phyloP scores from a whole-genome alignment of 1,140 invertebrate genomes.

The Tetragonula clypearis region DNA sequence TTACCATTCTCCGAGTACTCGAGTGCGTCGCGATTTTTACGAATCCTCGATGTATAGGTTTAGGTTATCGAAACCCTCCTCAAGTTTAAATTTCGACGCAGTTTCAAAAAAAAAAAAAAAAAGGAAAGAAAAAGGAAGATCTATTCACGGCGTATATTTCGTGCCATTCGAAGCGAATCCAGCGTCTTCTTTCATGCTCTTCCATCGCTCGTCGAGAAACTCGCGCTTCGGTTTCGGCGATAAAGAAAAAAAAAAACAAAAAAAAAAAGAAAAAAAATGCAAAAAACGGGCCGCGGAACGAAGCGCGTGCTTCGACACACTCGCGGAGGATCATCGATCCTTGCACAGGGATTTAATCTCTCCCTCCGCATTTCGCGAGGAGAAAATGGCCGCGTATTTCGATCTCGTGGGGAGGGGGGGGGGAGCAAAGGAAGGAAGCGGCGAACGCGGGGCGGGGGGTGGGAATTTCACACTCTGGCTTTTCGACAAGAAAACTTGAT shows the following conservation, averaged over 20 bases:
- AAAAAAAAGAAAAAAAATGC: background rate
- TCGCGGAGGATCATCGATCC: background rate
- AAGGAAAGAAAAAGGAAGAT: background rate
- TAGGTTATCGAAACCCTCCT: no score
- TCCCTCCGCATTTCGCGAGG: background rate
- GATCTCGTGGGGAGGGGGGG: background rate
- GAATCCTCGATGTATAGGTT: no score
- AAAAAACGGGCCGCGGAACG: background rate
- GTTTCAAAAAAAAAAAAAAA: background rate
- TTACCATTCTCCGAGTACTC: no score
- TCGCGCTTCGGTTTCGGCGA: background rate
- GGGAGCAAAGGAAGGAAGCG: no score
- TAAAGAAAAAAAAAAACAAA: background rate
- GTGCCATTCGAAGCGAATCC: background rate
- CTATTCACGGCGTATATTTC: background rate
- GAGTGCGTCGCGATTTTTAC: no score
- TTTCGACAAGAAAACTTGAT: conserved; percentile 40
- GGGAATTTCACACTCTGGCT: background rate
- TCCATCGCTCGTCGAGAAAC: background rate
- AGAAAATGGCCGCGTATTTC: background rate
- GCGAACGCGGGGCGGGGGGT: no score
- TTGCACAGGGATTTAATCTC: background rate
- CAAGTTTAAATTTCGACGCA: background rate
- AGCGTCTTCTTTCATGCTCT: no score
- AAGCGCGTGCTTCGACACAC: conserved; percentile 6